phyloP scores from a whole-genome alignment of 1,140 invertebrate species.

The Potamilus streckersoni region DNA sequence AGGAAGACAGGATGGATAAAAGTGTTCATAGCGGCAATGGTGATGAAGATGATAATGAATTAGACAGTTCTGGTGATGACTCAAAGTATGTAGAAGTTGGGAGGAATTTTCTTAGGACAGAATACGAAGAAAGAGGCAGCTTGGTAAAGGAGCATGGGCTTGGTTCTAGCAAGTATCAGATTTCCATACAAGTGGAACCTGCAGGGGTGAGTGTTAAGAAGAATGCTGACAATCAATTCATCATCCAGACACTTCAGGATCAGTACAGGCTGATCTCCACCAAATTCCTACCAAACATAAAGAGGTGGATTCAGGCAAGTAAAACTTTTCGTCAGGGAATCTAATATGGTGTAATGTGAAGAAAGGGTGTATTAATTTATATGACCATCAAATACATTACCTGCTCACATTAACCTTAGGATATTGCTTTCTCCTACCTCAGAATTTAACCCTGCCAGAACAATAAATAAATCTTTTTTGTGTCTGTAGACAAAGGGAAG shows the following conservation, averaged over 20 bases:
- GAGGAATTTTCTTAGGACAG: too few relatives aligned
- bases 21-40: background rate
- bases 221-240: constrained; percentile 21
- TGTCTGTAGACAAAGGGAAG: too few relatives aligned
- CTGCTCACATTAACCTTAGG: too few relatives aligned
- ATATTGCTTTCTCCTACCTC: too few relatives aligned
- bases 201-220: constrained; percentile 1
- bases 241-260: constrained; percentile 12
- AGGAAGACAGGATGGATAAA: background rate
- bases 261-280: constrained; percentile 22
- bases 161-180: constrained; percentile 8
- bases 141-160: constrained; percentile 15
- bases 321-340: too few relatives aligned
- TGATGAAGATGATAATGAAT: constrained; percentile 5
- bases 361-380: too few relatives aligned
- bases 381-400: too few relatives aligned
- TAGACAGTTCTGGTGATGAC: background rate
- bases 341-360: too few relatives aligned
- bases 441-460: too few relatives aligned
- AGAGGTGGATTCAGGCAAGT: constrained; percentile 22
- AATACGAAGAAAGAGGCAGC: too few relatives aligned
- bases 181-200: constrained; percentile 14
- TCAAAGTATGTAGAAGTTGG: background rate
- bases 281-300: constrained; percentile 20
- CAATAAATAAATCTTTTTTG: too few relatives aligned